These are phyloP conservation scores for Antedon mediterranea DNA, from an alignment of 53 echinoderm and acorn worm species.

Conservation along the genomic window DNA sequence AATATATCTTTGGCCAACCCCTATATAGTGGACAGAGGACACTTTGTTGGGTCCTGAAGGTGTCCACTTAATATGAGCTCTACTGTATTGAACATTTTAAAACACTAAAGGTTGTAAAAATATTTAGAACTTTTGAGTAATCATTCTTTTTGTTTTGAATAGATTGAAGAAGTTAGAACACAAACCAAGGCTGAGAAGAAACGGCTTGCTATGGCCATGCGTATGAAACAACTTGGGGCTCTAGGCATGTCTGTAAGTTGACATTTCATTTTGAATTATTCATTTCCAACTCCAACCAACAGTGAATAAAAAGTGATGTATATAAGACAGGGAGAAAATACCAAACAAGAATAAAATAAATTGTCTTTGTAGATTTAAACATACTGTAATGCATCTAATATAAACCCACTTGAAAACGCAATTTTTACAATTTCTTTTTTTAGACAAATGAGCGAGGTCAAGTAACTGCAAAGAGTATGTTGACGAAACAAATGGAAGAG, in stretches of 20 bases:
- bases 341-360: too few relatives aligned
- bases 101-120: neutral
- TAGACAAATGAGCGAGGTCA: constrained; percentile 98
- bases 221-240: constrained; percentile 91
- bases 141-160: neutral
- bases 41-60: too few relatives aligned
- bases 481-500: constrained; percentile 72
- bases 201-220: constrained; percentile 89
- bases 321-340: too few relatives aligned
- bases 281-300: too few relatives aligned
- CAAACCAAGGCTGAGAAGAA: constrained; percentile 96
- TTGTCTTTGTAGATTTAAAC: neutral
- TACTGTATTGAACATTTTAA: neutral
- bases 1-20: too few relatives aligned
- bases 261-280: too few relatives aligned
- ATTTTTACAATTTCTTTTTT: neutral
- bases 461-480: constrained; percentile 62
- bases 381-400: too few relatives aligned
- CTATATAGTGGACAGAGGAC: too few relatives aligned
- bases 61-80: too few relatives aligned
- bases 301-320: too few relatives aligned
- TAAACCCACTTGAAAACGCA: too few relatives aligned
- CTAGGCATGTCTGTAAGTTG: constrained; percentile 92
- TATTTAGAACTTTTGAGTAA: neutral
- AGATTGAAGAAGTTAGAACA: constrained; percentile 89